Percentiles rank a stretch among this genome's conserved stretches.
phyloP scores from a whole-genome alignment of 2,113 vertebrate species.

The human (Homo sapiens) region DNA sequence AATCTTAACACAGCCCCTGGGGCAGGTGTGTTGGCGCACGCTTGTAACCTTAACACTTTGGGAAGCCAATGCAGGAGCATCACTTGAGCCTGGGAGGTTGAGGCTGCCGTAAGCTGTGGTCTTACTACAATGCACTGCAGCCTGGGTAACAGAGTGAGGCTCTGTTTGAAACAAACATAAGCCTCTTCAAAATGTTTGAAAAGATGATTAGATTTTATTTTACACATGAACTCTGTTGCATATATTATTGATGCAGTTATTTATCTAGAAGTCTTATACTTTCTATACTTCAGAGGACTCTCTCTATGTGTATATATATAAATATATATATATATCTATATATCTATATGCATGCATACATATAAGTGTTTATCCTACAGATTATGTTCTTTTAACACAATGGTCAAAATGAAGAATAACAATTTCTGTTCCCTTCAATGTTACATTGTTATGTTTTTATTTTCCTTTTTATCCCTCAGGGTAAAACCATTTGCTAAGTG shows the following conservation, averaged over 20 bases:
- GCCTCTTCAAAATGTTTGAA: not conserved
- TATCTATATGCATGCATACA: rapidly evolving
- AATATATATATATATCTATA: rapidly evolving
- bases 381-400: not conserved
- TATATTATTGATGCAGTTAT: not conserved
- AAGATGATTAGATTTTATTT: not conserved
- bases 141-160: no score
- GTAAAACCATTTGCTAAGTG: not conserved
- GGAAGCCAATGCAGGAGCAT: no score
- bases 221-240: not conserved
- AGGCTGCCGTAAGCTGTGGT: no score
- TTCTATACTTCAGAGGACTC: not conserved
- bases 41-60: no score
- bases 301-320: not conserved
- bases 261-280: not conserved
- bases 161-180: not conserved
- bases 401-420: conserved; percentile 5
- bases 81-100: no score
- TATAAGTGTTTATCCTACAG: not conserved
- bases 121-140: no score
- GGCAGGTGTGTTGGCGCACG: no score
- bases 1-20: no score
- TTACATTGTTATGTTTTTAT: not conserved
- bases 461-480: not conserved
- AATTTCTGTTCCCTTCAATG: not conserved